phyloP scores from a whole-genome alignment of 2,888 invertebrate genomes.

The Tethea ocularis region DNA sequence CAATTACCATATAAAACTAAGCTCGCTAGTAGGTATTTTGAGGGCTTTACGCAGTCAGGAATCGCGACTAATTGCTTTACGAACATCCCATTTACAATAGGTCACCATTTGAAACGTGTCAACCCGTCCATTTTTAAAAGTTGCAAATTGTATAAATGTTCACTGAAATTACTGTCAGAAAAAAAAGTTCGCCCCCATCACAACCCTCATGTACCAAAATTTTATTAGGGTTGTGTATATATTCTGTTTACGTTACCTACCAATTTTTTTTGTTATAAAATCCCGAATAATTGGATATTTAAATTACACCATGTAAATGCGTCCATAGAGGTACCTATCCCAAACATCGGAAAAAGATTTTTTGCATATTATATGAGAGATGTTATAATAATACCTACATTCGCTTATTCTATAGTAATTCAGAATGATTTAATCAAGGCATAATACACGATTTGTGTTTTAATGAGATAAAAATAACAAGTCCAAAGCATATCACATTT shows the following conservation, averaged over 20 bases:
- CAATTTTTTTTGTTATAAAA: background rate
- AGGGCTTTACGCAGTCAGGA: conserved; percentile 6
- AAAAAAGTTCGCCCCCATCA: background rate
- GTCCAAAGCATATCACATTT: too few species aligned
- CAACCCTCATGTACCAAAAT: background rate
- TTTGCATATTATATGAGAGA: too few species aligned
- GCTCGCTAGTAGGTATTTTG: conserved; percentile 25
- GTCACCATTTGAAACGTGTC: conserved; percentile 2
- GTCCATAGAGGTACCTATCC: background rate
- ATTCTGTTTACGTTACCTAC: background rate
- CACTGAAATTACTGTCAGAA: background rate
- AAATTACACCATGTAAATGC: background rate
- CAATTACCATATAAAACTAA: conserved; percentile 22
- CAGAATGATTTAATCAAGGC: too few species aligned
- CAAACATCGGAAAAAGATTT: background rate
- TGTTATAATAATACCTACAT: background rate
- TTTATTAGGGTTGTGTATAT: background rate
- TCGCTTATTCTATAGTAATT: background rate
- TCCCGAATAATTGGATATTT: background rate
- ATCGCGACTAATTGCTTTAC: conserved; percentile 8
- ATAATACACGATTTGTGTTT: too few species aligned
- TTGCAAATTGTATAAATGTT: background rate
- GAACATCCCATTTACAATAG: background rate
- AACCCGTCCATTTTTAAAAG: background rate
- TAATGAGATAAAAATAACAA: too few species aligned